A percentile compares a stretch with the other conserved stretches of the same genome.
These are phyloP conservation scores for Hyles euphorbiae DNA, from an alignment of 1,140 invertebrate genomes.

Conservation along the genomic window DNA sequence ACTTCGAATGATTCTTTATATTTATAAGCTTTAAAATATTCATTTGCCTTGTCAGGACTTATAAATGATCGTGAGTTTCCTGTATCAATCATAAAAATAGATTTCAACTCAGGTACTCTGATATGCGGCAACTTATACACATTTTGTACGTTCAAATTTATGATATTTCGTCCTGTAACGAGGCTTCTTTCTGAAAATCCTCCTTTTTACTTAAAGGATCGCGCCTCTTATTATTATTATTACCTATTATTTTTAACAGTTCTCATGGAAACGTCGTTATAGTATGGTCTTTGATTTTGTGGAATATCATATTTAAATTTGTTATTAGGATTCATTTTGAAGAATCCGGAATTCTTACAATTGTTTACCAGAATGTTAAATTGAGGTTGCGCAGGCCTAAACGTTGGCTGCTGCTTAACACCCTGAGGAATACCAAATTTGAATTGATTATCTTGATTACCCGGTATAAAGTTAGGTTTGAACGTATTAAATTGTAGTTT, in stretches of 20 bases:
- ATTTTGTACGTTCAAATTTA: conserved; percentile 10
- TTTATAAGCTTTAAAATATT: conserved; percentile 8
- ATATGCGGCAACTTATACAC: conserved; percentile 12
- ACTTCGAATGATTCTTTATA: conserved; percentile 11
- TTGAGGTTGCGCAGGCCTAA: background rate
- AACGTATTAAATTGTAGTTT: background rate
- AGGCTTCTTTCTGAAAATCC: conserved; percentile 5
- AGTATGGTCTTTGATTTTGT: background rate
- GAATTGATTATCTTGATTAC: background rate
- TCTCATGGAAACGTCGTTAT: conserved; percentile 2
- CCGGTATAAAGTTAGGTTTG: background rate
- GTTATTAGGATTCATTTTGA: background rate
- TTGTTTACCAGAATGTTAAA: background rate
- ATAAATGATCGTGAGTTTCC: too few relatives aligned
- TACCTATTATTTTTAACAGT: too few relatives aligned
- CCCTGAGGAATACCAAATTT: conserved; percentile 5
- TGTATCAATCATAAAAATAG: too few relatives aligned
- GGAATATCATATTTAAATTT: conserved; percentile 5
- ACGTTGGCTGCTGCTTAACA: background rate
- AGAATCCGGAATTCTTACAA: background rate
- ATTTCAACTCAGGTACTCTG: conserved; percentile 7
- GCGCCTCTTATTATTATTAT: background rate
- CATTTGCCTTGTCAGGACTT: background rate
- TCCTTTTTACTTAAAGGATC: too few relatives aligned
- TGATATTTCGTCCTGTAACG: background rate